Base-by-base conservation (phyloP, 2,888 invertebrate genomes). In the Piscicola geometra region DNA sequence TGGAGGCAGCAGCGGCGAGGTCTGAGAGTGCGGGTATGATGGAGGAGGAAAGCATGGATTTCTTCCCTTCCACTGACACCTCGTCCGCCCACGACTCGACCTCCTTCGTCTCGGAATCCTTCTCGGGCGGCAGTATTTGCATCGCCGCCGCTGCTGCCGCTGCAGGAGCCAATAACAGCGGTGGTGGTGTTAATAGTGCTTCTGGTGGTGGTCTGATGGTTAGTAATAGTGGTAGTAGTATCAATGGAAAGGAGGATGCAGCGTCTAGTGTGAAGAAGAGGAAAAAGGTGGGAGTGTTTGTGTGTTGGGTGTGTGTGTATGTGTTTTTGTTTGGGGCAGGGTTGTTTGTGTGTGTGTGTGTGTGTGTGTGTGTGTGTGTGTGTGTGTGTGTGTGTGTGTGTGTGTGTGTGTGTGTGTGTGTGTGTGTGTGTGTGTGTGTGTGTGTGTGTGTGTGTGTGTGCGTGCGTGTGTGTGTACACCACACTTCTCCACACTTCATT, bases 231-330 rank as follows among this genome's bases (percentile, higher is more conserved):
- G 50, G 50, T 15, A 47, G 21, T 47, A 47, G 21, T 47, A 21
- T 9, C 12, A 47, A 15, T 47, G 50, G 50, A 9, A 47, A 93
- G 83, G 90, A 90, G 77, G 89, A 92, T 84, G 89, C 93, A 83
- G 89, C 89, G 0, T 93, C 93, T 0, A 90, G 93, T 21, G 92
- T 91, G 70, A 93, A 93, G 21, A 79, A 78, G 66, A 76, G 66
- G 64, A 73, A 69, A 50, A 77, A 77, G 70, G 77, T 77, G 12
- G 3, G 32, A 9, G 15, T 41, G 41, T 41, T 5, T 41, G 41
- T 41, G 41, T 41, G 15, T 41, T 41, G 41, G 41, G 41, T 41
- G 5, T 41, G 41, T 15, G 41, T 41, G 41, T 41, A 41, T 41
- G 41, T 41, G 5, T 41, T 41, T 41, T 41, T 41, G 15, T 41